Evolutionary conservation across 1,140 invertebrate genomes (phyloP).

Genomic region (Orchesella cincta): DNA sequence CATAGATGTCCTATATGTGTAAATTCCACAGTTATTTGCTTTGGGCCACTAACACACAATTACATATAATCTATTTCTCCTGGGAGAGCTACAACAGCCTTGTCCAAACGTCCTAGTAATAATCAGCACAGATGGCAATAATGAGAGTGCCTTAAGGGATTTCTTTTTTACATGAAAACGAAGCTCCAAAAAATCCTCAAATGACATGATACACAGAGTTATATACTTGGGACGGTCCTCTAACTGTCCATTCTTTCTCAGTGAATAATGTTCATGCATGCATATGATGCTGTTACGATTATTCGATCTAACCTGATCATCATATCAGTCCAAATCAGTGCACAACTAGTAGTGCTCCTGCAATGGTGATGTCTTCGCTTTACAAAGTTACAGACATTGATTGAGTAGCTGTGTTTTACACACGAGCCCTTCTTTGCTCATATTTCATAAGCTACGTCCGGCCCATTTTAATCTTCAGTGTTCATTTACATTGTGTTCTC

Average conservation of each 20-base stretch:
- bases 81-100: not conserved
- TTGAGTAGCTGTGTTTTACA: not conserved
- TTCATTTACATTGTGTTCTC: too few species aligned
- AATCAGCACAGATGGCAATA: constrained; percentile 43
- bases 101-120: too few species aligned
- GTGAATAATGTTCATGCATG: too few species aligned
- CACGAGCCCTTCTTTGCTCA: not conserved
- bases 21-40: too few species aligned
- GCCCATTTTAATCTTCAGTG: too few species aligned
- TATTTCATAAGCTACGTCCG: too few species aligned
- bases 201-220: too few species aligned
- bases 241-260: not conserved
- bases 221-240: too few species aligned
- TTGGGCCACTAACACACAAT: too few species aligned
- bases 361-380: not conserved
- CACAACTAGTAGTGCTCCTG: not conserved
- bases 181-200: constrained; percentile 17
- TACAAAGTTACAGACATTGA: constrained; percentile 15
- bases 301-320: not conserved
- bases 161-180: constrained; percentile 27
- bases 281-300: too few species aligned
- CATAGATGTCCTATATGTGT: too few species aligned
- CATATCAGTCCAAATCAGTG: too few species aligned
- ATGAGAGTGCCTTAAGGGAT: constrained; percentile 44
- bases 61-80: not conserved